Base-by-base conservation (phyloP, 2,113 vertebrate genomes). In the Zosterops hypoxanthus region DNA sequence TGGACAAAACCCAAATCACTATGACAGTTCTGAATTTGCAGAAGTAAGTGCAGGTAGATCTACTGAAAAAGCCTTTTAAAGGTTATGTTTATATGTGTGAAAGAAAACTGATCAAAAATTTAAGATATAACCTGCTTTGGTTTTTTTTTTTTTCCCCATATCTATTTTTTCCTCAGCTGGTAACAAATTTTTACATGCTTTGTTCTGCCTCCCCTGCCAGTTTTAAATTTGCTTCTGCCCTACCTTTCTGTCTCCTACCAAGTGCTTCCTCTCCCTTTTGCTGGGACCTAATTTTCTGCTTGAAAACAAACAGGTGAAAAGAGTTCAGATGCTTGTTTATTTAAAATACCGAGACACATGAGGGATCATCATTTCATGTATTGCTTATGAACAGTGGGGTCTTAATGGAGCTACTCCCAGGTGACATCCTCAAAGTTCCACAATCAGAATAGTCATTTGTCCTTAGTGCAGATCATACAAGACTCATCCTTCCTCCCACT, bases 381-480 rank as follows among this genome's bases (percentile, higher is more conserved):
- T 6, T 46, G 55, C 10, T 80, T 41, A 14, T 47, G 41, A 57
- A 3, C 28, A 28, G 24, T 24, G 5, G 5, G 11, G 9, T 26
- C 14, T 60, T n/a, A 14, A 14, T 3, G 3, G n/a, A 80, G 18
- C 15, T 31, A 21, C 31, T 77, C 18, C 22, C 12, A 11, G 33
- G 29, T 33, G 26, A 34, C 0, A 0, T 29, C 34, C 11, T 41
- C 31, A 34, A 42, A 9, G 16, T 24, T 66, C 44, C 34, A 33
- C 59, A 15, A 9, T 49, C 7, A 2, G 24, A 39, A 9, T 25
- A 21, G 18, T 46, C 11, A 3, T 57, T 93, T 59, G 13, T 63
- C 39, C 59, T 66, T 44, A 19, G 5, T 18, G 15, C 0, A 0
- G 20, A n/a, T 61, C 14, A 41, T 3, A 0, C 15, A 34, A 23